Evolutionary conservation across 1,140 invertebrate species (phyloP), one percentile per base, ranked within the genome.

Genomic region (Stenopsyche tienmushanensis): DNA sequence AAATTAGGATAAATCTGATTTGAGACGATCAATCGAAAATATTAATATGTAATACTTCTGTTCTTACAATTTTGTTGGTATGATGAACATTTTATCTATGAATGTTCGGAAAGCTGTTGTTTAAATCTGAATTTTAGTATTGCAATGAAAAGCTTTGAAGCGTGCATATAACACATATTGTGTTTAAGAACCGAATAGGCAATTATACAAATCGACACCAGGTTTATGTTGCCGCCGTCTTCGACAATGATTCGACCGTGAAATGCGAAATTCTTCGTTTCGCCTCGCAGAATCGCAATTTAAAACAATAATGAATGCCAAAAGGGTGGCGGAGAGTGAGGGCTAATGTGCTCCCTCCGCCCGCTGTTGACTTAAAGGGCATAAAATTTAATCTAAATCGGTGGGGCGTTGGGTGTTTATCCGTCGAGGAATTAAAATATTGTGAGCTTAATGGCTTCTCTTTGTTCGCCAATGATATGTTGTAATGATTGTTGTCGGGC

Each of bases 341-440:
- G 42, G 49, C 39, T 53, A 52, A 44, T 54, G 50, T 21, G 50
- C 25, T 2, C 17, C 47, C 5, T 23, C 8, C 23, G n/a, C 49
- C 29, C 45, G 20, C 49, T 44, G 29, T 64, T 53, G 50, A 44
- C 50, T 53, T 64, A 44, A 53, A 55, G 49, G 49, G 49, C 50
- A 64, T 64, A 64, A 64, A 64, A 64, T 64, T 64, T 64, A 64
- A 64, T 64, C 50, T 64, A 54, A 64, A 64, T 54, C 50, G 49
- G 34, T n/a, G 45, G 59, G 59, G 45, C 34, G 59, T 25, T 24
- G 41, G 20, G 58, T 47, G 59, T 52, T 62, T 62, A 62, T 15
- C 59, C 20, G 41, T 23, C 59, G 49, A 24, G 9, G 62, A 64
- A 64, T 64, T 64, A 55, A 64, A 64, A 64, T 64, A 64, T 64